phyloP scores from a whole-genome alignment of 2,888 invertebrate species.

The Pharmacophagus antenor region DNA sequence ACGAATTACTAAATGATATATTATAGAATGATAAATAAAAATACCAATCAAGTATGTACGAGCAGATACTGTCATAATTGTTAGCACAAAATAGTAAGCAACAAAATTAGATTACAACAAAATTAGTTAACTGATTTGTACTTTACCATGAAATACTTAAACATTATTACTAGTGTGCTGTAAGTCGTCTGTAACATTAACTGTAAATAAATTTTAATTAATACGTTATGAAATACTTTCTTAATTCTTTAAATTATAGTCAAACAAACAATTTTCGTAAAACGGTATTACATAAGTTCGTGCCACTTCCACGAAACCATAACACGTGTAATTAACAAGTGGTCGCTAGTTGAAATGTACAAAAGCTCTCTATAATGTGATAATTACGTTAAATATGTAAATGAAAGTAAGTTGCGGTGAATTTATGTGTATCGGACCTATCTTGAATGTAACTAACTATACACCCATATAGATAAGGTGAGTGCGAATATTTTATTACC shows the following conservation, averaged over 20 bases:
- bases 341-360: conserved; percentile 3
- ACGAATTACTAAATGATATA: no score
- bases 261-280: conserved; percentile 12
- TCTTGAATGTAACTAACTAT: background rate
- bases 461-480: background rate
- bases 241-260: background rate
- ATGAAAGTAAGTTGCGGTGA: conserved; percentile 14
- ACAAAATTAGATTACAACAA: no score
- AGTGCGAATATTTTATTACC: background rate
- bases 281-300: conserved; percentile 10
- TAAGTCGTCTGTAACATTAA: background rate
- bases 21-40: no score
- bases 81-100: no score
- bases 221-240: conserved; percentile 4
- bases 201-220: background rate
- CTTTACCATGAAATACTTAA: background rate
- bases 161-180: background rate
- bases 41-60: no score
- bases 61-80: no score
- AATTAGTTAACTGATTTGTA: background rate
- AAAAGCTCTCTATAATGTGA: conserved; percentile 11
- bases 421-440: conserved; percentile 2
- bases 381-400: conserved; percentile 13
- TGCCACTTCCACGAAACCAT: background rate
- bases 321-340: conserved; percentile 12